phyloP scores from a whole-genome alignment of 1,140 invertebrate genomes.

The Drosophila pectinifera region DNA sequence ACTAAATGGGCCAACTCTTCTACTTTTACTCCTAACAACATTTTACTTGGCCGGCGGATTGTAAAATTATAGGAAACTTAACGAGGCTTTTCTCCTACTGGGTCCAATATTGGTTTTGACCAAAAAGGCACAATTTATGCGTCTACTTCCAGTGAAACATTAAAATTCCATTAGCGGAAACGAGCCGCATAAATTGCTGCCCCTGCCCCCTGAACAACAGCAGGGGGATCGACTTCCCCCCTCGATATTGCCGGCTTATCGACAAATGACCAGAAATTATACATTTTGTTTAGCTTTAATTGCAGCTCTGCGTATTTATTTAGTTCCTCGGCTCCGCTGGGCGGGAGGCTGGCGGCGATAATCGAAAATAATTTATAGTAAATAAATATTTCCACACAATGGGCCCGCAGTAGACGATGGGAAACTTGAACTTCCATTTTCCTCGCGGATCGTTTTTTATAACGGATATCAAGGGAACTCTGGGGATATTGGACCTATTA shows the following conservation, averaged over 20 bases:
- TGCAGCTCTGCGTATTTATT: slow-evolving; percentile 65
- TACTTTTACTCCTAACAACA: slow-evolving; percentile 52
- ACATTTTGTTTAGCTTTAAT: slow-evolving; percentile 80
- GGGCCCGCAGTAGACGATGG: slow-evolving; percentile 56
- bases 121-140: slow-evolving; percentile 61
- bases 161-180: slow-evolving; percentile 83
- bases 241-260: slow-evolving; percentile 45
- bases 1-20: slow-evolving; percentile 55
- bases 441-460: slow-evolving; percentile 34
- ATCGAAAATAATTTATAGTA: slow-evolving; percentile 83
- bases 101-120: slow-evolving; percentile 53
- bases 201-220: slow-evolving; percentile 8
- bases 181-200: slow-evolving; percentile 62
- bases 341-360: slow-evolving; percentile 37
- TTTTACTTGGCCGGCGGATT: slow-evolving; percentile 48
- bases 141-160: slow-evolving; percentile 78
- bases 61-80: slow-evolving; percentile 11
- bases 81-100: slow-evolving; percentile 18
- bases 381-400: slow-evolving; percentile 80
- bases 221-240: slow-evolving; percentile 9
- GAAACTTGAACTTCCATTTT: slow-evolving; percentile 66
- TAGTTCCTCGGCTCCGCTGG: slow-evolving; percentile 21
- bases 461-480: neutral
- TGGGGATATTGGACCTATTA: neutral
- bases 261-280: slow-evolving; percentile 77